Conservation (phyloP, 2,113 vertebrate genomes). For the Cairina moschata region DNA sequence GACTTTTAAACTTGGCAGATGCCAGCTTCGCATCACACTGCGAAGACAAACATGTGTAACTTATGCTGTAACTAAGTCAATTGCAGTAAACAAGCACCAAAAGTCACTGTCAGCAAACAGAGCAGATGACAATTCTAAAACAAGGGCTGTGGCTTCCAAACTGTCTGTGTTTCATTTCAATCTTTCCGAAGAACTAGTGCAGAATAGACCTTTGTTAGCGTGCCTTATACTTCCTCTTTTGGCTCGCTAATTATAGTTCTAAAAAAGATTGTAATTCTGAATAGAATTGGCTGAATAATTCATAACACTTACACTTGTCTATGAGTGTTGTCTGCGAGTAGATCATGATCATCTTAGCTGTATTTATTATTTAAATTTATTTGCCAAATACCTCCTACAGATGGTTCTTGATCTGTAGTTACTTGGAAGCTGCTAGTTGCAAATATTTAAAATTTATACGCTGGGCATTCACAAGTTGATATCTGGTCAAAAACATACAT, state of each 20-base stretch:
- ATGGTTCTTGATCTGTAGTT: conserved; percentile 5
- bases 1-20: conserved; percentile 65
- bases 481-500: background rate
- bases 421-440: background rate
- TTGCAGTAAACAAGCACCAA: conserved; percentile 64
- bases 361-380: background rate
- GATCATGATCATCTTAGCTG: background rate
- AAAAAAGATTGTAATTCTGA: background rate
- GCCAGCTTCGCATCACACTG: conserved; percentile 16
- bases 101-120: conserved; percentile 57
- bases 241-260: conserved; percentile 37
- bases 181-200: background rate
- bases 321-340: background rate
- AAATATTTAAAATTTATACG: background rate
- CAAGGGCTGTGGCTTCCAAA: conserved; percentile 41
- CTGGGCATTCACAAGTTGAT: background rate
- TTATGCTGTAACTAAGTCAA: conserved; percentile 57
- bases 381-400: conserved; percentile 24
- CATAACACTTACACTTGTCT: conserved; percentile 15
- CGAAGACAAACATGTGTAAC: conserved; percentile 57
- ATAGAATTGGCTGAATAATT: conserved; percentile 53
- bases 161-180: conserved; percentile 37
- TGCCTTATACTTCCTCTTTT: conserved; percentile 7
- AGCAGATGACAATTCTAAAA: conserved; percentile 18
- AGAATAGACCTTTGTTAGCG: conserved; percentile 25